Evolutionary conservation across 2,797 vertebrate genomes (phyloP).

Genomic region (Alauda arvensis): DNA sequence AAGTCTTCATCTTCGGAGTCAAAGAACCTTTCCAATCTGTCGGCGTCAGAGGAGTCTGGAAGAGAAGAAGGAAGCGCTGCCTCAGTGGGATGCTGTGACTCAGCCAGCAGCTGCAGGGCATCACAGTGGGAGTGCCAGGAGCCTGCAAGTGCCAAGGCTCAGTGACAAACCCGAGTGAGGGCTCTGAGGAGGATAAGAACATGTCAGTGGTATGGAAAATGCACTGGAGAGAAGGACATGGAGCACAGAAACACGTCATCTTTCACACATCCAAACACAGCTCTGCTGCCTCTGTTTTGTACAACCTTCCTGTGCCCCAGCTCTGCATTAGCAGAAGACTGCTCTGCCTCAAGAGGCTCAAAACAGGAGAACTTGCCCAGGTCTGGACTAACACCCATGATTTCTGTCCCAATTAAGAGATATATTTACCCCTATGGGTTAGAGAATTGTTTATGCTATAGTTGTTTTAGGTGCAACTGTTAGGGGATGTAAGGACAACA

Average conservation of each 20-base stretch:
- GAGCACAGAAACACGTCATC: fast-evolving
- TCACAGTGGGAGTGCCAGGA: background rate
- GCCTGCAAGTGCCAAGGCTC: background rate
- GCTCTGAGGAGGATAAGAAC: background rate
- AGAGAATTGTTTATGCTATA: background rate
- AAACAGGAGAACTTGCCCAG: background rate
- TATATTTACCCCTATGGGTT: background rate
- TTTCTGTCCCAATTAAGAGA: background rate
- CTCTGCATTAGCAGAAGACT: background rate
- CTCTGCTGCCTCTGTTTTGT: background rate
- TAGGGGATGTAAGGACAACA: background rate
- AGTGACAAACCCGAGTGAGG: background rate
- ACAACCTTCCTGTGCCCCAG: background rate
- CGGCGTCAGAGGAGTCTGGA: slow-evolving; percentile 91
- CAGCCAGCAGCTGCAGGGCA: background rate
- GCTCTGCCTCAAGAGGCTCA: background rate
- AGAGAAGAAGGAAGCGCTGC: background rate
- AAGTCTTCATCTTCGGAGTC: slow-evolving; percentile 98
- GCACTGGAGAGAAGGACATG: background rate
- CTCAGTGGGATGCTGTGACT: background rate
- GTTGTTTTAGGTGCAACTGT: background rate
- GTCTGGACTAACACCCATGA: background rate
- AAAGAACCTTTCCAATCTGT: slow-evolving; percentile 93
- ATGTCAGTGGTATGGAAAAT: background rate
- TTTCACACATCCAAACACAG: background rate